Base-by-base conservation (phyloP, 2,113 vertebrate species). In the Oncorhynchus keta region DNA sequence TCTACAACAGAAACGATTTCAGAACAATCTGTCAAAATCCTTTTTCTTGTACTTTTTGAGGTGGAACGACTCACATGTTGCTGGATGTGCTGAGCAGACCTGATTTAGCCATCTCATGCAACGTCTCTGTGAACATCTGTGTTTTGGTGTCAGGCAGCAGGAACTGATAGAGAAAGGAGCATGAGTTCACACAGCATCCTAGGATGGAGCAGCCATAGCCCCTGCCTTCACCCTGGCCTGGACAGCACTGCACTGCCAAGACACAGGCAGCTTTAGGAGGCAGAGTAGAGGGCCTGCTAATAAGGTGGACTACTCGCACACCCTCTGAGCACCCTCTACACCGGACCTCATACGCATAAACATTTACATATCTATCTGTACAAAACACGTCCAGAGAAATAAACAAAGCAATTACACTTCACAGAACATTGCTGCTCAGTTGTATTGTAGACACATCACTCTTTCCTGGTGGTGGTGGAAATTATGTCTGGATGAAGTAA, bases 321-420 rank as follows among this genome's bases (percentile, higher is more conserved):
- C 51, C 12, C 32, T 32, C 68, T 59, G 59, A 35, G 49, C 72
- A 28, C 70, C 22, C 73, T 74, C 24, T 11, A 65, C 64, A 73
- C 35, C 72, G 24, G 59, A 59, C 13, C 39, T 22, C 48, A 51
- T 70, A 81, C 8, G n/a, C 26, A 20, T 84, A 86, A 89, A 87
- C 82, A 85, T 87, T 86, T 84, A 86, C 79, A 85, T 83, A 79
- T 79, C 70, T 70, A 32, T 80, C 79, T 76, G 75, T 81, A 75
- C 70, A 81, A 81, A 89, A 84, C 75, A 79, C 57, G 18, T 73
- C 67, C 70, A 70, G 51, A 68, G 70, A 78, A 83, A 81, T 79
- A 87, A 86, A 87, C 79, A 83, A 73, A 69, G 62, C 64, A 65
- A 81, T 84, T 80, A 59, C 70, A 73, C 59, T 77, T 79, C 72